phyloP scores from a whole-genome alignment of 2,888 invertebrate genomes.

The Epirrita christyi region DNA sequence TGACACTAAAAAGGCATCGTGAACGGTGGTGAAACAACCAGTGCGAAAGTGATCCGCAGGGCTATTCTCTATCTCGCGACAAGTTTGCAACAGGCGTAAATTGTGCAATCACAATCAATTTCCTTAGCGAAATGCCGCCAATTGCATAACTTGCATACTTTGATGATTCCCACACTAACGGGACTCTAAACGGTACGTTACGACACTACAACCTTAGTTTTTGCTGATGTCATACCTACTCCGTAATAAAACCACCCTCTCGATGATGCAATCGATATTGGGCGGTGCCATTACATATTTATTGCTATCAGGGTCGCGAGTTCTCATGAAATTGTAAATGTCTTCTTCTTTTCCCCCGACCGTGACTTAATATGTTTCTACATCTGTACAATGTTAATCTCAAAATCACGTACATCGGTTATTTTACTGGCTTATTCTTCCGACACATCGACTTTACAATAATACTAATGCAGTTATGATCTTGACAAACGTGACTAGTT shows the following conservation, averaged over 20 bases:
- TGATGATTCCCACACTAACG: constrained; percentile 10
- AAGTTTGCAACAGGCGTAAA: too few species aligned
- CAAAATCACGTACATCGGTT: constrained; percentile 2
- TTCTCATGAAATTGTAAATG: constrained; percentile 58
- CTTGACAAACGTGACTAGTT: constrained; percentile 37
- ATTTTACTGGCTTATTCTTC: constrained; percentile 1
- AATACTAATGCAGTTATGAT: not conserved
- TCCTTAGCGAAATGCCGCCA: constrained; percentile 19
- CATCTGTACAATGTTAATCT: constrained; percentile 25
- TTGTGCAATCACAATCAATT: constrained; percentile 1
- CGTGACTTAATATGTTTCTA: constrained; percentile 34
- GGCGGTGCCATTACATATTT: constrained; percentile 73
- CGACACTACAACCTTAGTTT: constrained; percentile 32
- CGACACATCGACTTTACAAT: not conserved
- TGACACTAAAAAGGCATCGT: too few species aligned
- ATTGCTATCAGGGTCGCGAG: constrained; percentile 61
- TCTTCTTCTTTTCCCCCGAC: constrained; percentile 40
- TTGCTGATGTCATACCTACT: constrained; percentile 66
- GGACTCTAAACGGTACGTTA: constrained; percentile 13
- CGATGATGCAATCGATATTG: constrained; percentile 67
- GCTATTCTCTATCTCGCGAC: too few species aligned
- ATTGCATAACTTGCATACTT: constrained; percentile 22
- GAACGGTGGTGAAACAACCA: too few species aligned
- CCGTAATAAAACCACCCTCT: constrained; percentile 63
- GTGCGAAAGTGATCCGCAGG: too few species aligned